Evolutionary conservation across 2,888 invertebrate genomes (phyloP), one percentile per base, ranked within the genome.

Genomic region (Melolontha melolontha): DNA sequence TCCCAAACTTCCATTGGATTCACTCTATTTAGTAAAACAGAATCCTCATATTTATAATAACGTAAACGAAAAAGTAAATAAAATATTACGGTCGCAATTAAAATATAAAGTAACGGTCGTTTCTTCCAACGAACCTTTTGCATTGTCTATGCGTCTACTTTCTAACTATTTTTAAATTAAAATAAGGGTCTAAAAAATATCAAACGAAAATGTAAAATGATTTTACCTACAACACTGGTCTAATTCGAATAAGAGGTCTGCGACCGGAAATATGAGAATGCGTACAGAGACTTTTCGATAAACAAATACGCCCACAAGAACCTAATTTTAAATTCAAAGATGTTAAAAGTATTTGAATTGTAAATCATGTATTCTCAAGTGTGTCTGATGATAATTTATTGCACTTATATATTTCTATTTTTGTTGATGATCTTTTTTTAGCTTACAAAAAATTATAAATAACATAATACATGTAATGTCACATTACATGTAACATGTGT

Each of bases 1-100:
- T 91, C 90, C 91, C 92, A 92, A 39, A 90, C 88, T 29, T 83
- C 83, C 76, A 86, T 86, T 14, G 92, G 88, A 75, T 86, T 84
- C 0, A 86, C 82, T 73, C 88, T 85, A 40, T 82, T 79, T 74
- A 92, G 84, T 71, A 84, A 81, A 59, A 83, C 83, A 73, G 87
- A 86, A 71, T 83, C 81, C 76, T 83, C 79, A 75, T 85, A 85
- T 67, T 82, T 79, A 72, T 85, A 83, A 44, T 73, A 77, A 70
- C 78, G 78, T 11, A 79, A 77, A 59, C 80, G 71, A 29, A 82
- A 66, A 17, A 79, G 67, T 14, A 82, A 73, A 73, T 81, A 83
- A 10, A 77, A 49, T 17, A 77, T 41, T 11, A 81, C 66, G 16
- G 72, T 49, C 10, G 76, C 63, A 5, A 76, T 39, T 49, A 78